These are phyloP conservation scores for Bombus confusus DNA, from an alignment of 1,140 invertebrate genomes.

Conservation along the genomic window DNA sequence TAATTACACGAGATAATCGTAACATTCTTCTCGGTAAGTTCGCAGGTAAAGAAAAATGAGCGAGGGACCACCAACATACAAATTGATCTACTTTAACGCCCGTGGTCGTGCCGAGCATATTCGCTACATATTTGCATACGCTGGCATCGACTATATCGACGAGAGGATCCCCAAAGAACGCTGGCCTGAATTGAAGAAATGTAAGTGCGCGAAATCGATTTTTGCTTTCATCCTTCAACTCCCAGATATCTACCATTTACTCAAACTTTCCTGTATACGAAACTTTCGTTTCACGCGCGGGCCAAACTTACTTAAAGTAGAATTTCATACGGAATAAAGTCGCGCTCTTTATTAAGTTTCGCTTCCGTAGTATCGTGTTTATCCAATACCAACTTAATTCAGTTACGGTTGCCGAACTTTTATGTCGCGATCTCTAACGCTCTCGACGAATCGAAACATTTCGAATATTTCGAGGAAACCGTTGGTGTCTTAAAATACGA, in stretches of 20 bases:
- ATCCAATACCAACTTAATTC: no score
- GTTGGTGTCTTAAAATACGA: not conserved
- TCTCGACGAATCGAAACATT: not conserved
- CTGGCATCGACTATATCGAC: conserved; percentile 86
- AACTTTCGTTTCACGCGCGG: not conserved
- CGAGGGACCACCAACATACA: conserved; percentile 81
- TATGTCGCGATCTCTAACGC: not conserved
- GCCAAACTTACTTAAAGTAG: not conserved
- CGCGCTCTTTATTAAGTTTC: no score
- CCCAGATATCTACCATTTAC: not conserved
- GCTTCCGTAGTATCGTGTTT: no score
- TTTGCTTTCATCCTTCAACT: not conserved
- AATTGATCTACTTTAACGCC: conserved; percentile 87
- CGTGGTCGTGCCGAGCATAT: conserved; percentile 87
- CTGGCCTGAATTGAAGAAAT: conserved; percentile 83
- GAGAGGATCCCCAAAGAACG: conserved; percentile 83
- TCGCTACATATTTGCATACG: conserved; percentile 86
- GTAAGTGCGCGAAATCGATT: conserved; percentile 72
- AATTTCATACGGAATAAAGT: no score
- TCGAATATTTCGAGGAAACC: not conserved
- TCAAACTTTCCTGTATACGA: not conserved
- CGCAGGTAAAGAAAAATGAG: conserved; percentile 59
- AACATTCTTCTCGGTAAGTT: conserved; percentile 6
- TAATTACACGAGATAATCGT: not conserved
- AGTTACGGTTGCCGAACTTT: not conserved